Evolutionary conservation across 2,797 vertebrate genomes (phyloP), one percentile per base, ranked within the genome.

Genomic region (Parauchenoglanis punctatus): DNA sequence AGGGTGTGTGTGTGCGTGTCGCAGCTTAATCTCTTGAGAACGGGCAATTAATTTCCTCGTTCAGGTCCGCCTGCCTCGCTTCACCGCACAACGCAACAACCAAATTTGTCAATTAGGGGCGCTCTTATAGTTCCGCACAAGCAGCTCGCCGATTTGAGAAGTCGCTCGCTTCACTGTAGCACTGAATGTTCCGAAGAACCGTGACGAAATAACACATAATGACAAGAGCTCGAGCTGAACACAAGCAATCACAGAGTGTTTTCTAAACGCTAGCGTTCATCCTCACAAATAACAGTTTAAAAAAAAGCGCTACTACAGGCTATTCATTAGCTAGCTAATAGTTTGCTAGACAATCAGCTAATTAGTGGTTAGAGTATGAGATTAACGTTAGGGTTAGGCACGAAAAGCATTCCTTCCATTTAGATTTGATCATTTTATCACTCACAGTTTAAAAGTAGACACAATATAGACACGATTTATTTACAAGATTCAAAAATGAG

Each of bases 51-150:
- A 91, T 92, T 91, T 91, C 86, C 87, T 90, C 88, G 89, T 90
- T 92, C 87, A 88, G 85, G 88, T 91, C 89, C 91, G 91, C 90
- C 88, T 90, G 90, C 89, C 76, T 89, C 86, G 85, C 90, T 83
- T 86, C 68, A 20, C 83, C 20, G 85, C 87, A 83, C 89, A 84
- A 91, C 95, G 95, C 94, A 95, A 94, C 96, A 95, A 96, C 95
- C 94, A 93, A 89, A 92, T 89, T 92, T 94, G 93, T 94, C 93
- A 93, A 95, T 95, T 94, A 95, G 95, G 94, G 95, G 94, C 94
- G 94, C 88, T 75, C 82, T 68, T 84, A 84, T 70, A 70, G 49
- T 84, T 85, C n/a, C 54, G 49, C 85, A 56, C 65, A 89, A 15
- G 17, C 78, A 23, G 54, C 28, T 80, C 52, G 15, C 49, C 0